Base-by-base conservation (phyloP, 2,797 vertebrate species). In the Periparus ater region DNA sequence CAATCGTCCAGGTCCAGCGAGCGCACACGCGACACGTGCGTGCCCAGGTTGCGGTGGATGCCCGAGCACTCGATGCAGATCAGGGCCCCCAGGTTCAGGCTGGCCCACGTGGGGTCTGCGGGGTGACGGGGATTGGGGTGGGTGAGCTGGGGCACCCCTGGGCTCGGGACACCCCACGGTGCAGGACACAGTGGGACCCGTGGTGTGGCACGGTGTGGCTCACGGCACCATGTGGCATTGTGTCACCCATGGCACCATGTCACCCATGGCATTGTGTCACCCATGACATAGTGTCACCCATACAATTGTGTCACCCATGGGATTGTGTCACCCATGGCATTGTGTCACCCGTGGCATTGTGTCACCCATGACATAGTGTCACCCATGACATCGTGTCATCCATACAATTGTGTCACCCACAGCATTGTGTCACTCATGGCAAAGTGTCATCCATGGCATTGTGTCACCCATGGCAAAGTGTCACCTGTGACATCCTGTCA, bases 21-120 rank as follows among this genome's bases (percentile, higher is more conserved):
- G 73, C 99, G 99, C 13, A 99, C 99, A 0, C 99, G 98, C 1
- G 99, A 99, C 93, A 99, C 97, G 97, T 99, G 99, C 11, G 99
- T 99, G 54, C 99, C 99, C 95, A 99, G 98, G 96, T 99, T 99
- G 29, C 99, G 98, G 95, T 99, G 99, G 97, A 99, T 99, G 58
- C 99, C 99, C 1, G 99, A 99, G 96, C 99, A 99, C 97, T 99
- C 99, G 36, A 99, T 99, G 96, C 99, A 99, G 98, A 99, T 99
- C 95, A 99, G 97, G 0, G 99, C 99, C 1, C 99, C 99, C 88
- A 99, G 97, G 96, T 99, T 99, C 81, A 99, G 98, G 74, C 99
- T 99, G 95, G 99, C 99, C 99, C 99, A 99, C 16, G 99, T 99
- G 40, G 99, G 99, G 96, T 99, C 99, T 99, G 95, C 8, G 58